Evolutionary conservation across 2,113 vertebrate genomes (phyloP).

Genomic region (Miniopterus natalensis): DNA sequence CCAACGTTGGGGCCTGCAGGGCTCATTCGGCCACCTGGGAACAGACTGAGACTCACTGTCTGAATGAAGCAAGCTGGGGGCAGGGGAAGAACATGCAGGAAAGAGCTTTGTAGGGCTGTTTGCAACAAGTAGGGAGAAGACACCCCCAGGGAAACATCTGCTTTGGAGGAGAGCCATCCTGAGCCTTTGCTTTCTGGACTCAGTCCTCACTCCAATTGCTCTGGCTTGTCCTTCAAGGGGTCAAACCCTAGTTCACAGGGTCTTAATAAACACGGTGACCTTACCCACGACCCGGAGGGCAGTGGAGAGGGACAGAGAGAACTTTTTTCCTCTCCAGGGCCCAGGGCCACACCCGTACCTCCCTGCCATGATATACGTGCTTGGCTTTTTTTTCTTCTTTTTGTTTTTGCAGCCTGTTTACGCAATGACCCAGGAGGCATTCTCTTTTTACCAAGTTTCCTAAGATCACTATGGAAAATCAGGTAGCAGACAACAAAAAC

Average conservation of each 20-base stretch:
- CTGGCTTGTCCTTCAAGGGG: background rate
- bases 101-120: background rate
- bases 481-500: background rate
- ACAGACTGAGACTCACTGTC: background rate
- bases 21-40: background rate
- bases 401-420: background rate
- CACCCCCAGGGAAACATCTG: background rate
- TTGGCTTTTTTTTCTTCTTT: background rate
- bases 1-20: background rate
- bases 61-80: background rate
- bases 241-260: background rate
- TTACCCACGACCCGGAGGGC: background rate
- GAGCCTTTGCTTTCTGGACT: background rate
- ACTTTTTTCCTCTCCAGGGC: background rate
- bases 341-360: background rate
- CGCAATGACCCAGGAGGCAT: accelerated
- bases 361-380: accelerated
- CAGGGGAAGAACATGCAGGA: background rate
- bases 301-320: background rate
- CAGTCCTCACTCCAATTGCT: background rate
- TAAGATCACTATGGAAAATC: background rate
- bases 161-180: background rate
- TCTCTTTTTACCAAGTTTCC: background rate
- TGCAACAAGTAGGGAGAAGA: background rate
- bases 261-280: background rate